Evolutionary conservation across 2,888 invertebrate species (phyloP).

Genomic region (Campoplex nolae): DNA sequence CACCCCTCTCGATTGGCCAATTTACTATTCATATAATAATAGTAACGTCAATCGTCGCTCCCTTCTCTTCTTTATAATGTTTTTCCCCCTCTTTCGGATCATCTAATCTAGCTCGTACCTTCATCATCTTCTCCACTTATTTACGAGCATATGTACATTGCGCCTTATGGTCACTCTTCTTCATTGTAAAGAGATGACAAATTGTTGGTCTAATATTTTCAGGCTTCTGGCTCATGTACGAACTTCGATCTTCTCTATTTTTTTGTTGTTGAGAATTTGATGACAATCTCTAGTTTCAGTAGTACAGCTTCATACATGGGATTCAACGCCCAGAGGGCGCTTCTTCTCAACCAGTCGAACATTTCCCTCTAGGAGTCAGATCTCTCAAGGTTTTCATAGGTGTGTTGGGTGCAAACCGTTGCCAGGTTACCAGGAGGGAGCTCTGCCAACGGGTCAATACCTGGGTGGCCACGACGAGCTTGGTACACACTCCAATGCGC

Average conservation of each 20-base stretch:
- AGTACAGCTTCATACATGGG: slow-evolving; percentile 7
- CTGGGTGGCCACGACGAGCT: slow-evolving; percentile 74
- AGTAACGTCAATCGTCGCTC: slow-evolving; percentile 50
- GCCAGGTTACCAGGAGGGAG: slow-evolving; percentile 82
- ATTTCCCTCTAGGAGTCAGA: slow-evolving; percentile 79
- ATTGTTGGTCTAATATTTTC: background rate
- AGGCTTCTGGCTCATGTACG: background rate
- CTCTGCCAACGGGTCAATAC: slow-evolving; percentile 83
- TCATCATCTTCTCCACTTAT: slow-evolving; percentile 6
- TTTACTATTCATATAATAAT: slow-evolving; percentile 82
- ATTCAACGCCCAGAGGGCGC: slow-evolving; percentile 46
- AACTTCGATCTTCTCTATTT: background rate
- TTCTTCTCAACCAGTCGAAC: slow-evolving; percentile 65
- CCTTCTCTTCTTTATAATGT: slow-evolving; percentile 6
- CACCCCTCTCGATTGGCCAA: slow-evolving; percentile 82
- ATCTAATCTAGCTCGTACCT: slow-evolving; percentile 30
- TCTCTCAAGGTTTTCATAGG: slow-evolving; percentile 84
- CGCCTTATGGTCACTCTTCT: background rate
- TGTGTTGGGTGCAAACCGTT: slow-evolving; percentile 84
- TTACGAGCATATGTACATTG: background rate
- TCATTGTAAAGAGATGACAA: slow-evolving; percentile 6
- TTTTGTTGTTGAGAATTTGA: background rate
- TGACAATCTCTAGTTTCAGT: background rate
- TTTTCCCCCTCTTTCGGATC: slow-evolving; percentile 18
- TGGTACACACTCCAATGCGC: slow-evolving; percentile 57